Evolutionary conservation across 2,888 invertebrate genomes (phyloP), one percentile per base, ranked within the genome.

Genomic region (Lasiommata megera): DNA sequence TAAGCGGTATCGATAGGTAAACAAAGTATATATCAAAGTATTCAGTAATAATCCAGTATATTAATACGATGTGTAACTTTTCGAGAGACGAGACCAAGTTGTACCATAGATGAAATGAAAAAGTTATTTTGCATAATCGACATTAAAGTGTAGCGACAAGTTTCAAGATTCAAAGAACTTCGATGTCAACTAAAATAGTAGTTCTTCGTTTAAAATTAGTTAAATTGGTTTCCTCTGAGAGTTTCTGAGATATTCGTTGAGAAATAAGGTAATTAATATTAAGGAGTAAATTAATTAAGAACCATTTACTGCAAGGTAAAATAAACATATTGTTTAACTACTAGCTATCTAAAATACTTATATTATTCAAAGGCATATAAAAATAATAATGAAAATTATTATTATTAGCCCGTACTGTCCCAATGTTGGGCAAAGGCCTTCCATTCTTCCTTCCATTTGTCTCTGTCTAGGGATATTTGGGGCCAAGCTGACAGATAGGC

Each of bases 161-260:
- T 58, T 61, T 50, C 31, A 36, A 28, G 34, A 48, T 53, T 55
- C 53, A 14, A 29, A 23, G 50, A 59, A 44, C 53, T 54, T 54
- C 40, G 54, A 40, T 56, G 59, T 54, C 44, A 54, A 56, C 56
- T 56, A 56, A 62, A 62, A 62, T 62, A 59, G 59, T 56, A 62
- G 56, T 59, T 59, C 59, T 44, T 34, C 55, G 50, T 12, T 58
- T 58, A 28, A 54, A 59, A 56, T 59, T 56, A 58, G 50, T 58
- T 58, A 12, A 43, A 37, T 46, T 54, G 44, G 50, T 59, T 55
- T 50, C 14, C 29, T 28, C 17, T 17, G 50, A 9, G 37, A 38
- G 54, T 58, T 44, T 48, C 53, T 38, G 16, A 41, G 11, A 51
- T 51, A 16, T 51, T 37, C 23, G 14, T 16, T 17, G 40, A 23